A percentile compares a stretch with the other conserved stretches of the same genome.
Conservation (phyloP, 30 jellyfish, hydroid and myxozoan species). For the Cassiopea andromeda region DNA sequence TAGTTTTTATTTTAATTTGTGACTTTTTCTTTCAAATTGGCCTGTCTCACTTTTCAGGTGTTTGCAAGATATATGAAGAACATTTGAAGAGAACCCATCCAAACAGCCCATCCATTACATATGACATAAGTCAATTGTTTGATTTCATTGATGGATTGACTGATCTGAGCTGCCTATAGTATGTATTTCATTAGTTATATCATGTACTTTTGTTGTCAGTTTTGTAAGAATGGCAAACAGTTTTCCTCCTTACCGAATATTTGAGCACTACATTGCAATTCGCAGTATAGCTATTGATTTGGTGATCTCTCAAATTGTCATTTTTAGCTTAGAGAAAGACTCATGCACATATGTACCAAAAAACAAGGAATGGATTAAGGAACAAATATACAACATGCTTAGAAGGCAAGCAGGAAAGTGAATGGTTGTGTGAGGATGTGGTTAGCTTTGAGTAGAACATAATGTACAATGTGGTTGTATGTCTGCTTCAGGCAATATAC, state of each 20-base stretch:
- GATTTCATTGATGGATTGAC: conserved; percentile 91
- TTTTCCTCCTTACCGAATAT: background rate
- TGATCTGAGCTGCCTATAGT: conserved; percentile 93
- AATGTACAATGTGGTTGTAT: background rate
- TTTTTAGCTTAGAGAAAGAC: conserved; percentile 77
- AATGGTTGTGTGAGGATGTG: background rate
- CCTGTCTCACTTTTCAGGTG: conserved; percentile 52
- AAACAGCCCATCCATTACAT: conserved; percentile 95
- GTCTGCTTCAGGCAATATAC: background rate
- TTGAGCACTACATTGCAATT: too few relatives aligned
- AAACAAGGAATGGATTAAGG: conserved; percentile 92
- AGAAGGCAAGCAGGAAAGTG: conserved; percentile 93
- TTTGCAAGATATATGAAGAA: conserved; percentile 94
- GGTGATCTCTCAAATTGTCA: too few relatives aligned
- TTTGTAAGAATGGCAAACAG: background rate
- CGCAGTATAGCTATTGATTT: too few relatives aligned
- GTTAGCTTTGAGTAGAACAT: background rate
- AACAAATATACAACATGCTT: conserved; percentile 89
- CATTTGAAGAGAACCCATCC: conserved; percentile 95
- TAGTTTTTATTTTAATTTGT: too few relatives aligned
- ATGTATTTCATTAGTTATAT: conserved; percentile 6
- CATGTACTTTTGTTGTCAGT: background rate
- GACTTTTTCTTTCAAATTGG: too few relatives aligned
- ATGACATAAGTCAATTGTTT: conserved; percentile 94
- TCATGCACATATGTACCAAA: conserved; percentile 90